Base-by-base conservation (phyloP, 2,797 vertebrate genomes). In the Cuniculus paca region DNA sequence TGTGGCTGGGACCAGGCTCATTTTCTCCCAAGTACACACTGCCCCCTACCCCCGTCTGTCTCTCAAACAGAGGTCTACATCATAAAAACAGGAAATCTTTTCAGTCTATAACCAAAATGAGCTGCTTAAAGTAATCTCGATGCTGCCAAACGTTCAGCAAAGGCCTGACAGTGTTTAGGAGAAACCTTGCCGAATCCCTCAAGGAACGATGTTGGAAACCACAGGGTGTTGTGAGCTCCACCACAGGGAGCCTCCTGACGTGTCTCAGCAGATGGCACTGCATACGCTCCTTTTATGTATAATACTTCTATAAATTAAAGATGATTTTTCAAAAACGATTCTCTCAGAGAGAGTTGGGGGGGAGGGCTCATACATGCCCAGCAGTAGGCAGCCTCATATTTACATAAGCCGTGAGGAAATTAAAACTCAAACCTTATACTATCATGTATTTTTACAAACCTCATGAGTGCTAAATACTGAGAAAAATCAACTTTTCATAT, bases 251-350 rank as follows among this genome's bases (percentile, higher is more conserved):
- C 68, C 75, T 95, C 83, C 81, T 94, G 91, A 96, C 94, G 89
- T 87, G 72, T 97, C 91, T 88, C 89, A 95, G 95, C 95, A 96
- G 97, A 95, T 95, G 97, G 93, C 89, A 94, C 39, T 88, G 58
- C 85, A 94, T 92, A 83, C 42, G 80, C 52, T 95, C 94, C 89
- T 97, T 94, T 96, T 70, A 96, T 96, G 80, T 92, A 82, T 28
- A 97, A 68, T 70, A 56, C 61, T 90, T 97, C 89, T 97, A 96
- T 95, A 96, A 98, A 93, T 96, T 97, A 94, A 97, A 92, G 89
- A 96, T 91, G 45, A 92, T 97, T 96, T 97, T 97, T 97, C 85
- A 84, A 94, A 96, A 98, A 75, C 61, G 96, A 93, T 97, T 96
- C 87, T 93, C 94, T 48, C 86, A 88, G 63, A 83, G 34, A 83